These are phyloP conservation scores for Caerostris darwini DNA, from an alignment of 1,140 invertebrate genomes.

Conservation along the genomic window DNA sequence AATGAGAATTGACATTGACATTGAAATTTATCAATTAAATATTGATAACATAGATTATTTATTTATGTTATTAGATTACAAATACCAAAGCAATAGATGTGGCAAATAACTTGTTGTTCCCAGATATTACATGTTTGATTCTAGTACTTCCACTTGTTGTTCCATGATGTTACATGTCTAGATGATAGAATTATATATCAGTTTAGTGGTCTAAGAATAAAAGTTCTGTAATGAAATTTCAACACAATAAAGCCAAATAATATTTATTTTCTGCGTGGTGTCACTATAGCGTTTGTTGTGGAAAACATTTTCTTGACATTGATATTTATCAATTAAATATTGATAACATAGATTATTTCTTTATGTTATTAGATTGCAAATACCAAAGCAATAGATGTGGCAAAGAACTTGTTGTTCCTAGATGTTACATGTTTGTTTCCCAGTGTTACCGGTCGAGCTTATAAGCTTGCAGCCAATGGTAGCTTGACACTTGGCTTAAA, in stretches of 20 bases:
- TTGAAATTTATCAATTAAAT: background rate
- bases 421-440: slow-evolving; percentile 90
- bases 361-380: slow-evolving; percentile 33
- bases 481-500: slow-evolving; percentile 88
- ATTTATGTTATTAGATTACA: slow-evolving; percentile 12
- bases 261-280: too few relatives aligned
- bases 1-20: too few relatives aligned
- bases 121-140: slow-evolving; percentile 89
- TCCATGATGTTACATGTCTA: slow-evolving; percentile 89
- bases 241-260: too few relatives aligned
- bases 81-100: slow-evolving; percentile 9
- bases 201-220: too few relatives aligned
- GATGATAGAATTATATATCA: too few relatives aligned
- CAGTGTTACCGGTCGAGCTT: slow-evolving; percentile 89
- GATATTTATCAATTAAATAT: background rate
- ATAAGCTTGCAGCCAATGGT: slow-evolving; percentile 88
- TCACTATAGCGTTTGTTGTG: too few relatives aligned
- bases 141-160: too few relatives aligned
- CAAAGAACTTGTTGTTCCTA: slow-evolving; percentile 85
- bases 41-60: background rate
- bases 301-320: too few relatives aligned
- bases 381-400: slow-evolving; percentile 1
- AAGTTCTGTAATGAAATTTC: too few relatives aligned
- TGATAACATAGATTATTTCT: background rate
- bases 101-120: slow-evolving; percentile 83